Evolutionary conservation across 2,113 vertebrate genomes (phyloP).

Genomic region (Plestiodon gilberti): DNA sequence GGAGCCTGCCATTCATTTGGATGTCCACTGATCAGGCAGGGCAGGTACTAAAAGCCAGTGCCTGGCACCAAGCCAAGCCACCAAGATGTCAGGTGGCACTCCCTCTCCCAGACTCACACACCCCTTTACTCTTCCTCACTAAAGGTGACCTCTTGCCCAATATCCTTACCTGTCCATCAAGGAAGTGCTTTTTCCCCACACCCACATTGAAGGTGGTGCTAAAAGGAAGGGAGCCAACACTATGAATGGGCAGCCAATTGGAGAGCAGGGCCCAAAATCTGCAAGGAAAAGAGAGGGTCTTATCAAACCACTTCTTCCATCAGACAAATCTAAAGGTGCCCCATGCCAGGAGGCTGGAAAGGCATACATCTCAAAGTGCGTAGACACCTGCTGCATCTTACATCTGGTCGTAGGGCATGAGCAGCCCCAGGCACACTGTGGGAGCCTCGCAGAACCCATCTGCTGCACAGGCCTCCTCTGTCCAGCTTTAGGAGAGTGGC

Average conservation of each 20-base stretch:
- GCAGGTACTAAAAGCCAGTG: neutral
- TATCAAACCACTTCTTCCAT: too few species aligned
- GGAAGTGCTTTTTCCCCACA: slow-evolving; percentile 76
- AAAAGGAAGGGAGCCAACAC: slow-evolving; percentile 72
- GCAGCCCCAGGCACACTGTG: too few species aligned
- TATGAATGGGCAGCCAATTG: slow-evolving; percentile 72
- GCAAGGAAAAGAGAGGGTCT: neutral
- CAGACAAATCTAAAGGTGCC: neutral
- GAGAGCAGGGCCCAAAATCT: slow-evolving; percentile 83
- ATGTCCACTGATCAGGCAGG: neutral
- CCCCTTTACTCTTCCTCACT: neutral
- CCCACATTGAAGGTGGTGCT: slow-evolving; percentile 83
- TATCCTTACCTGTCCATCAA: slow-evolving; percentile 60
- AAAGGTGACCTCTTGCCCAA: neutral
- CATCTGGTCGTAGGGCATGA: neutral
- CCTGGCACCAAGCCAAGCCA: neutral
- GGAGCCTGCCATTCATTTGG: neutral
- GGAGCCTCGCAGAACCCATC: fast-evolving
- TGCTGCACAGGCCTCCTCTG: fast-evolving
- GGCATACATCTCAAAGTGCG: neutral
- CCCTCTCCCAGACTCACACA: neutral
- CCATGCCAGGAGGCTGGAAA: neutral
- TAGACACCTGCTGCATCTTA: neutral
- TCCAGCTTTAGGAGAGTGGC: fast-evolving
- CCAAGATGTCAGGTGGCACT: neutral